These are phyloP conservation scores for Eupithecia dodoneata DNA, from an alignment of 2,888 invertebrate genomes.

Conservation along the genomic window DNA sequence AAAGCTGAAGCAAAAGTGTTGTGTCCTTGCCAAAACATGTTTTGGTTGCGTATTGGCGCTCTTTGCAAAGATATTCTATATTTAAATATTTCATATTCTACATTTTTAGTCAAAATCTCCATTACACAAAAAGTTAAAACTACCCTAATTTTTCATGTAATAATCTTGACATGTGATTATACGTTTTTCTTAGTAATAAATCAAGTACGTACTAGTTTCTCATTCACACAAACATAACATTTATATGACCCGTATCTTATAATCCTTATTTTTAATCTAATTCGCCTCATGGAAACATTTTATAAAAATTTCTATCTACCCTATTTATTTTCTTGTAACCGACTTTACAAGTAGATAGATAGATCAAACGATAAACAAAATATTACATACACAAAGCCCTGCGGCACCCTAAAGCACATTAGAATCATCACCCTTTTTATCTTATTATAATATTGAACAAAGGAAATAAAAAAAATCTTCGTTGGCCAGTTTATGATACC, in stretches of 20 bases:
- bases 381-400: too few species aligned
- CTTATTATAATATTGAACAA: too few species aligned
- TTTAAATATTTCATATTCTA: background rate
- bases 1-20: conserved; percentile 11
- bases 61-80: conserved; percentile 8
- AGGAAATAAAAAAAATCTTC: too few species aligned
- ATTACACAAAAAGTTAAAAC: background rate
- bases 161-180: background rate
- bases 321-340: background rate
- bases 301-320: background rate
- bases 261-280: background rate
- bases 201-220: background rate
- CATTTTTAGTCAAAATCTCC: background rate
- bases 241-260: background rate
- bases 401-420: too few species aligned
- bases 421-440: too few species aligned
- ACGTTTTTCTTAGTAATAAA: background rate
- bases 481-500: too few species aligned
- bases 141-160: conserved; percentile 11
- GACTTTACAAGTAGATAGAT: background rate
- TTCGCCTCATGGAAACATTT: background rate
- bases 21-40: conserved; percentile 39
- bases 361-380: too few species aligned
- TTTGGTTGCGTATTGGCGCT: conserved; percentile 31
- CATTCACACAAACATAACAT: background rate